phyloP scores from a whole-genome alignment of 2,888 invertebrate species.

The Agrypnus murinus region DNA sequence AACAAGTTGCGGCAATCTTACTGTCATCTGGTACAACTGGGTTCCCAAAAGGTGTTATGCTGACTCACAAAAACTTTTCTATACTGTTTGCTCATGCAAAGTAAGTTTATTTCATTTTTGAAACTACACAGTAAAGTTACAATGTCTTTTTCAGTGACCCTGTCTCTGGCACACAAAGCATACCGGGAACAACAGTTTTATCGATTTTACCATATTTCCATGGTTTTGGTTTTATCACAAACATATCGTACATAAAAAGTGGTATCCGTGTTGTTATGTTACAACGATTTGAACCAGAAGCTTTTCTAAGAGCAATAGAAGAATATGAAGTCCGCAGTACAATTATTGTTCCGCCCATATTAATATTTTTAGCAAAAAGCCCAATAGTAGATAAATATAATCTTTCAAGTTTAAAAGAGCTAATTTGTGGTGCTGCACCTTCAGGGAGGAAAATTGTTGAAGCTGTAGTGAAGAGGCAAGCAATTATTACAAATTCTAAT shows the following conservation, averaged over 20 bases:
- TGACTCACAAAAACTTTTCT: constrained; percentile 75
- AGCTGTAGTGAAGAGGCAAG: constrained; percentile 44
- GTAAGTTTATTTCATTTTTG: constrained; percentile 11
- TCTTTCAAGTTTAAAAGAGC: constrained; percentile 77
- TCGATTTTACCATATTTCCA: constrained; percentile 61
- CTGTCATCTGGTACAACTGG: constrained; percentile 83
- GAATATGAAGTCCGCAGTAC: constrained; percentile 60
- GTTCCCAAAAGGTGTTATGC: constrained; percentile 78
- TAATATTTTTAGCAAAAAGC: constrained; percentile 86
- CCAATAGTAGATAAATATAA: constrained; percentile 83
- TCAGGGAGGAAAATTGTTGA: constrained; percentile 77
- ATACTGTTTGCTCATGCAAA: background rate
- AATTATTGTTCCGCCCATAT: constrained; percentile 68
- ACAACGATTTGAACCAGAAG: constrained; percentile 78
- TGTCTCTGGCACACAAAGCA: background rate
- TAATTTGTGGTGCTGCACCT: constrained; percentile 86
- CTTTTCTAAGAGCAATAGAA: constrained; percentile 75
- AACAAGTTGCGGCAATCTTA: constrained; percentile 64
- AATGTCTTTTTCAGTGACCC: constrained; percentile 34
- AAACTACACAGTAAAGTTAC: constrained; percentile 16
- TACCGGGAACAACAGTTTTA: constrained; percentile 49
- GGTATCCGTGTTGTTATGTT: constrained; percentile 57
- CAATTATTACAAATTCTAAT: background rate
- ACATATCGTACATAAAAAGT: constrained; percentile 54
- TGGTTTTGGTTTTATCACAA: constrained; percentile 58